Percentiles rank a stretch among this genome's conserved stretches.
These are phyloP conservation scores for Itoplectis maculator DNA, from an alignment of 2,888 invertebrate genomes.

Conservation along the genomic window DNA sequence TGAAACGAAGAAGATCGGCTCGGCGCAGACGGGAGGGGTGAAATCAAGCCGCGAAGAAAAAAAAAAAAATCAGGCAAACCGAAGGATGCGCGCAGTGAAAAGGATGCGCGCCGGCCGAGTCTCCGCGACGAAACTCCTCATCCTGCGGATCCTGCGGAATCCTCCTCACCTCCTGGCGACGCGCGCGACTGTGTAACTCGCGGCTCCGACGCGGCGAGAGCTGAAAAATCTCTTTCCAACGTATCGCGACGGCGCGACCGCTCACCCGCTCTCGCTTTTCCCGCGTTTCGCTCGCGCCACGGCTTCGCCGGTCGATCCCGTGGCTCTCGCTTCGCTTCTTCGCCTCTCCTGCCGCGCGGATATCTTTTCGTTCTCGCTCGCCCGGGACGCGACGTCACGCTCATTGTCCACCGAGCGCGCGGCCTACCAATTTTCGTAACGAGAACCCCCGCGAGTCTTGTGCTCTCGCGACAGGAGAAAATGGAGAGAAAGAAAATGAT, in stretches of 20 bases:
- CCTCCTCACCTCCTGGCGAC: constrained; percentile 45
- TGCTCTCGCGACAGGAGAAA: constrained; percentile 1
- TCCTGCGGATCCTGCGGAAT: constrained; percentile 43
- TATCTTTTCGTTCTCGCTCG: constrained; percentile 48
- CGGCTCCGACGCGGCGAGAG: constrained; percentile 29
- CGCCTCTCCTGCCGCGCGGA: constrained; percentile 32
- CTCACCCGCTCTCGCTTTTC: constrained; percentile 58
- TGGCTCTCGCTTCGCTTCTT: constrained; percentile 44
- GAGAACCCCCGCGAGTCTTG: constrained; percentile 70
- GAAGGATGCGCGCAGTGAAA: constrained; percentile 76
- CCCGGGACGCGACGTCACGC: constrained; percentile 55
- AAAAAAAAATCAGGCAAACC: constrained; percentile 82
- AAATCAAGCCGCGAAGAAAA: constrained; percentile 84
- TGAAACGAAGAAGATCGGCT: constrained; percentile 64
- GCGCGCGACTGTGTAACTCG: constrained; percentile 28
- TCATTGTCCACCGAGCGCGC: constrained; percentile 69
- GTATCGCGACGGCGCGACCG: constrained; percentile 71
- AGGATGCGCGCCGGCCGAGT: constrained; percentile 57
- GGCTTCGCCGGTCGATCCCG: constrained; percentile 46
- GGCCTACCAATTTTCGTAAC: constrained; percentile 77
- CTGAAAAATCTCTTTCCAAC: constrained; percentile 70
- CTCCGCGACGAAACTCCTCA: constrained; percentile 58
- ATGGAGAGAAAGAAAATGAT: neutral
- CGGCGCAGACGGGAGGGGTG: constrained; percentile 71
- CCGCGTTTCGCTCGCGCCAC: constrained; percentile 26